Evolutionary conservation across 2,113 vertebrate species (phyloP), one percentile per base, ranked within the genome.

Genomic region (Anguilla japonica): DNA sequence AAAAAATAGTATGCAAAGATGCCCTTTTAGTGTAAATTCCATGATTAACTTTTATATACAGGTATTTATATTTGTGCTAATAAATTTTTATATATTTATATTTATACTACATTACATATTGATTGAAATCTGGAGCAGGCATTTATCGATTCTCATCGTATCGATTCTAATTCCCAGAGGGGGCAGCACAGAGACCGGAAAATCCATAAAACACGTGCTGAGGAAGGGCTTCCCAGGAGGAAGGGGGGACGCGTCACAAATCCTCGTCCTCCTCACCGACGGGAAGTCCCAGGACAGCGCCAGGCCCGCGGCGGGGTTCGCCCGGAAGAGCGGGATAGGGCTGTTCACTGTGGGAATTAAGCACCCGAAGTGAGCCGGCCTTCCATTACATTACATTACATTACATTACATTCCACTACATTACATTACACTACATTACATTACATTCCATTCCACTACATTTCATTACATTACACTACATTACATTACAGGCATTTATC

Each of bases 211-310:
- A 50, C 56, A 84, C 2, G 81, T 79, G 2, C 67, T 89, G 9
- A 67, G 53, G 20, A 90, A 88, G 41, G 85, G 87, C 6, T 89
- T 88, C 63, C 87, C 46, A 15, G 89, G 89, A 18, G 87, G 79
- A 41, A 87, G 88, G 79, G 2, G 71, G 3, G 82, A 83, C 41
- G 40, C 34, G 0, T 85, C 85, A 13, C 87, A 85, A 56, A 85
- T 91, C 13, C 57, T 89, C 43, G 14, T 88, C 14, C 60, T 90
- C 46, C 87, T 89, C 41, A 88, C 90, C 1, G 83, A 88, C 63
- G 89, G 88, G 26, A 60, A 71, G 67, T 90, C 88, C 26, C 87
- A 88, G 57, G 88, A 88, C 80, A 88, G 89, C 39, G 41, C 83
- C 57, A 85, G 53, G n/a, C 4, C 78, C 18, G 40, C 88, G 16